Conservation (phyloP, 1,140 invertebrate genomes). For the Oncopodura yosiiana region DNA sequence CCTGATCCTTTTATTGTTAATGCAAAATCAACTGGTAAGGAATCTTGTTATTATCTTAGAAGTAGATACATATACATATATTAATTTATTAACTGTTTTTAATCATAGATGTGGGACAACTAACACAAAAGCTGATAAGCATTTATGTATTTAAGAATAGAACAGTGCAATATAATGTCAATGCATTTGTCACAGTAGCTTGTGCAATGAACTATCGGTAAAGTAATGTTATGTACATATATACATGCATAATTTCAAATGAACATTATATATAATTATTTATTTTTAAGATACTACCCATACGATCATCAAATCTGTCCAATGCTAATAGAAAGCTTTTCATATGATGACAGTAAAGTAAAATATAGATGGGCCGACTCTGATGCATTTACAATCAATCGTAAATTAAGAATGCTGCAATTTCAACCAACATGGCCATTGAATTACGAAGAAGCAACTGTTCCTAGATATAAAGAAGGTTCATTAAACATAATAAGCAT, state of each 20-base stretch:
- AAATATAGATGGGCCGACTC: slow-evolving; percentile 9
- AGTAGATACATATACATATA: slow-evolving; percentile 22
- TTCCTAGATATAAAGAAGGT: slow-evolving; percentile 21
- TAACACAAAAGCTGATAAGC: slow-evolving; percentile 68
- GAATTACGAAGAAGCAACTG: not conserved
- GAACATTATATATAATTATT: too few relatives aligned
- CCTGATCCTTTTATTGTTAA: slow-evolving; percentile 77
- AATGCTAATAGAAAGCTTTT: slow-evolving; percentile 64
- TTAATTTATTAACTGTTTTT: slow-evolving; percentile 8
- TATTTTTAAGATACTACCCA: slow-evolving; percentile 62
- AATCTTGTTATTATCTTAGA: not conserved
- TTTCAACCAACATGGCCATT: slow-evolving; percentile 13
- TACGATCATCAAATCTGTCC: slow-evolving; percentile 74
- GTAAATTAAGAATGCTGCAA: slow-evolving; percentile 11
- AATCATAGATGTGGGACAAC: slow-evolving; percentile 58
- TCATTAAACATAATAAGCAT: not conserved
- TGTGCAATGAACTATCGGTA: slow-evolving; percentile 77
- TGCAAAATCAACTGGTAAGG: slow-evolving; percentile 65
- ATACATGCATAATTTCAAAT: too few relatives aligned
- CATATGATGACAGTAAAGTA: slow-evolving; percentile 19
- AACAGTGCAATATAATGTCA: slow-evolving; percentile 62
- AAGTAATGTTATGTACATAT: too few relatives aligned
- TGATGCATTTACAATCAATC: slow-evolving; percentile 13
- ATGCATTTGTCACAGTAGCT: slow-evolving; percentile 71
- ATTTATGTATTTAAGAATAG: slow-evolving; percentile 66